Evolutionary conservation across 2,888 invertebrate genomes (phyloP).

Genomic region (Leucophenga maculata): DNA sequence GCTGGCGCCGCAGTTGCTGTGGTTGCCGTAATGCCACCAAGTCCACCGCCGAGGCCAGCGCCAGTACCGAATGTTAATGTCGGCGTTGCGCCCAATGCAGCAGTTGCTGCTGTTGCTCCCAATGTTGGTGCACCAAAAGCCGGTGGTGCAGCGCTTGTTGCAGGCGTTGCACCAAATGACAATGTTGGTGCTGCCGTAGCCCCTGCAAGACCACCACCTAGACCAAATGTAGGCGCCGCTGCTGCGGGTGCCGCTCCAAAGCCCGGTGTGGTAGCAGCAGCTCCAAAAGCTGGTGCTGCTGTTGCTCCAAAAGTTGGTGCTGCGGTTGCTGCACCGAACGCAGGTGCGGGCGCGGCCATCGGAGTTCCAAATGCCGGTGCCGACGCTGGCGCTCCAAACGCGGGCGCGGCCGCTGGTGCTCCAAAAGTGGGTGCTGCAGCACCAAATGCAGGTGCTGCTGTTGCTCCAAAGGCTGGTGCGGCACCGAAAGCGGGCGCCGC

Average conservation of each 20-base stretch:
- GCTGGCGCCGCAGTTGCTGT: conserved; percentile 43
- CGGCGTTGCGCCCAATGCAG: conserved; percentile 28
- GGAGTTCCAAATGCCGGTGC: conserved; percentile 45
- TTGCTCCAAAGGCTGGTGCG: conserved; percentile 33
- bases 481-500: conserved; percentile 40
- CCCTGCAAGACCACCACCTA: background rate
- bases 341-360: conserved; percentile 30
- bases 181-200: background rate
- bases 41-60: background rate
- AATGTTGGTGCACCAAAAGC: conserved; percentile 33
- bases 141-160: conserved; percentile 29
- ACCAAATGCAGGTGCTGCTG: conserved; percentile 37
- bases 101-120: conserved; percentile 33
- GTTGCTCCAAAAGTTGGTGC: conserved; percentile 39
- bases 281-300: conserved; percentile 45
- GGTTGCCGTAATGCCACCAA: background rate
- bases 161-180: background rate
- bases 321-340: conserved; percentile 38
- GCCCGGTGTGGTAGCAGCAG: conserved; percentile 34
- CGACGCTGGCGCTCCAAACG: conserved; percentile 31
- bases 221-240: background rate
- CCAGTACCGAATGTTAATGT: conserved; percentile 1
- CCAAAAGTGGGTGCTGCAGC: conserved; percentile 40
- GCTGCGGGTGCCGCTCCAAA: conserved; percentile 32
- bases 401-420: conserved; percentile 38